These are phyloP conservation scores for Andrena flavipes DNA, from an alignment of 2,888 invertebrate genomes.

Conservation along the genomic window DNA sequence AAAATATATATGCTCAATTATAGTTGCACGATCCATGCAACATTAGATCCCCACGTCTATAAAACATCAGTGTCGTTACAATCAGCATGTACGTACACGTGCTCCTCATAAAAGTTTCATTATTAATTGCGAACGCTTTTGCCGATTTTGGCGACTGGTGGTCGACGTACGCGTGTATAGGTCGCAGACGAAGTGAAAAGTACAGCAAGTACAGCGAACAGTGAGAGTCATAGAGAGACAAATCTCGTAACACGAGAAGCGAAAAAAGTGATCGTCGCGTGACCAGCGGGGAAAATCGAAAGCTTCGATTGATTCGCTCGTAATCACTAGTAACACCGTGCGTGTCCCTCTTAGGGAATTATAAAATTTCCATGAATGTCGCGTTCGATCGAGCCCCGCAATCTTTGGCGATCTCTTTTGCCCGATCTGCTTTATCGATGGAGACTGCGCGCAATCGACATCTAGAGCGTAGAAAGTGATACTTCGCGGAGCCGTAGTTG, in stretches of 20 bases:
- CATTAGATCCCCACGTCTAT: slow-evolving; percentile 29
- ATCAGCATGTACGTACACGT: neutral
- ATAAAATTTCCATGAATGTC: neutral
- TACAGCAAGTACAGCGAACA: slow-evolving; percentile 65
- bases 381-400: neutral
- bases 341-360: neutral
- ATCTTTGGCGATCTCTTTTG: slow-evolving; percentile 29
- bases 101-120: slow-evolving; percentile 30
- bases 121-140: slow-evolving; percentile 59
- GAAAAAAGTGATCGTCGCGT: slow-evolving; percentile 49
- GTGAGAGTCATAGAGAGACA: slow-evolving; percentile 54
- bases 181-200: slow-evolving; percentile 62
- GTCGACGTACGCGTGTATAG: slow-evolving; percentile 24
- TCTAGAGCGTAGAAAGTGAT: slow-evolving; percentile 31
- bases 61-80: slow-evolving; percentile 20
- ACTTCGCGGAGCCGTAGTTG: slow-evolving; percentile 8
- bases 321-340: neutral
- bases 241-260: slow-evolving; percentile 49
- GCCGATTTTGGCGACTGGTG: slow-evolving; percentile 35
- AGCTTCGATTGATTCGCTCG: neutral
- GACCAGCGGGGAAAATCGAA: slow-evolving; percentile 24
- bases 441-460: slow-evolving; percentile 49
- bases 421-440: slow-evolving; percentile 15
- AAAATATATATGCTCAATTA: no score
- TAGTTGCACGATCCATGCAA: neutral